These are phyloP conservation scores for Hyalella azteca DNA, from an alignment of 2,888 invertebrate genomes.

Conservation along the genomic window DNA sequence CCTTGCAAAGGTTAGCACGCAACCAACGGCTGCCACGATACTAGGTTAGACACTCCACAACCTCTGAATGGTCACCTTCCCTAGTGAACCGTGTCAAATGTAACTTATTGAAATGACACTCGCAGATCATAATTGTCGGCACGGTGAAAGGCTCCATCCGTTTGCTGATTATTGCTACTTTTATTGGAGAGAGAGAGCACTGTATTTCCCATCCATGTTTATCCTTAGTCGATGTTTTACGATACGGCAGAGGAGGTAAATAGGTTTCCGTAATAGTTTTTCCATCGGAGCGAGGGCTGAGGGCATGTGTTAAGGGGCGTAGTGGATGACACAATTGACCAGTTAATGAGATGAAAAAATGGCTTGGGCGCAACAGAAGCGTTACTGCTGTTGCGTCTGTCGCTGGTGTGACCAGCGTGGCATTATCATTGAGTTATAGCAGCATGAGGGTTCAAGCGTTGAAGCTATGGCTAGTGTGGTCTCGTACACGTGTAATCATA, in stretches of 20 bases:
- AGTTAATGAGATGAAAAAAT: constrained; percentile 25
- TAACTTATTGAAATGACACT: constrained; percentile 49
- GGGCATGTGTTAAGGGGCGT: constrained; percentile 22
- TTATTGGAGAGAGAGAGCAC: constrained; percentile 14
- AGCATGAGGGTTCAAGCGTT: too few species aligned
- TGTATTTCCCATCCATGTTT: constrained; percentile 34
- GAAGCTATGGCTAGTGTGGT: too few species aligned
- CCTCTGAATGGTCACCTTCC: constrained; percentile 52
- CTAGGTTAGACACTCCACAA: constrained; percentile 46
- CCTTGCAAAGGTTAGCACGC: constrained; percentile 51
- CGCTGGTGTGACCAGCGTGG: neutral
- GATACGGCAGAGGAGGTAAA: constrained; percentile 40
- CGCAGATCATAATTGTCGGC: constrained; percentile 53
- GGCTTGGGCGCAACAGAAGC: neutral
- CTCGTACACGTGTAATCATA: too few species aligned
- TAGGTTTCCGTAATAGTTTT: constrained; percentile 42
- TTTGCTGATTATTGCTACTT: constrained; percentile 40
- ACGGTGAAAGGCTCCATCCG: constrained; percentile 43
- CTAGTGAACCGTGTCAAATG: constrained; percentile 57
- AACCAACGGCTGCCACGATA: constrained; percentile 46
- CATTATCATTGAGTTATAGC: neutral
- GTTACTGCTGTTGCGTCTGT: neutral
- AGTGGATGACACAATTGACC: constrained; percentile 29
- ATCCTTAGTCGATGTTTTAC: constrained; percentile 37
- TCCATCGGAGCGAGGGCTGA: constrained; percentile 25